Evolutionary conservation across 2,797 vertebrate species (phyloP).

Genomic region (Diceros bicornis): DNA sequence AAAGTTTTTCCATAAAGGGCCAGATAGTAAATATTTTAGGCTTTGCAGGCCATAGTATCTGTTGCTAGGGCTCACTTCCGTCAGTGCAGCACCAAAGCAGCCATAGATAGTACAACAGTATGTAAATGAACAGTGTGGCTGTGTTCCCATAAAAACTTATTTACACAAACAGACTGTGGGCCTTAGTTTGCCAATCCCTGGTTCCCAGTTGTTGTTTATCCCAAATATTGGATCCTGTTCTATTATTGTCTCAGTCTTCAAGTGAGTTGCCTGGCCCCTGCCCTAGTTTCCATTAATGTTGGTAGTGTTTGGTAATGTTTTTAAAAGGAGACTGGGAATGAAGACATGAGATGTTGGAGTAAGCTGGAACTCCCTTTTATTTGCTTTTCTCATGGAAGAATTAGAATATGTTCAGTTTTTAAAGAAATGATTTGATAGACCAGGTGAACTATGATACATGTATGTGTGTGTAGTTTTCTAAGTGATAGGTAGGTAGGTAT

Average conservation of each 20-base stretch:
- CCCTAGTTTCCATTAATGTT: neutral
- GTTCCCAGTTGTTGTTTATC: neutral
- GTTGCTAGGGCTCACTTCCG: fast-evolving
- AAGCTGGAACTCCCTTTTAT: neutral
- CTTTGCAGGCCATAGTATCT: neutral
- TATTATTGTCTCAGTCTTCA: neutral
- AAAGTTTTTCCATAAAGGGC: neutral
- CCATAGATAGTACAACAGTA: fast-evolving
- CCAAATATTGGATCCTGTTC: neutral
- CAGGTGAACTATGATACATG: neutral
- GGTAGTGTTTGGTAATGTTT: neutral
- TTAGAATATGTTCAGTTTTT: neutral
- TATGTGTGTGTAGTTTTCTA: neutral
- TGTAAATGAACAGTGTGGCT: no score
- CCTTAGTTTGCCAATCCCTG: neutral
- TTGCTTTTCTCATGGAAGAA: neutral
- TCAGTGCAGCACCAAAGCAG: neutral
- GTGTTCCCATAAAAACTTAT: neutral
- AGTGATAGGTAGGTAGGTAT: neutral
- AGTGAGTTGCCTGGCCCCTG: neutral
- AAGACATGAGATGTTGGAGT: neutral
- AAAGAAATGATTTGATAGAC: neutral
- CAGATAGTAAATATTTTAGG: neutral
- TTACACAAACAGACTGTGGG: neutral
- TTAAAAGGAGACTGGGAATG: neutral